Base-by-base conservation (phyloP, 1,140 invertebrate species). In the Brachystomella parvula region DNA sequence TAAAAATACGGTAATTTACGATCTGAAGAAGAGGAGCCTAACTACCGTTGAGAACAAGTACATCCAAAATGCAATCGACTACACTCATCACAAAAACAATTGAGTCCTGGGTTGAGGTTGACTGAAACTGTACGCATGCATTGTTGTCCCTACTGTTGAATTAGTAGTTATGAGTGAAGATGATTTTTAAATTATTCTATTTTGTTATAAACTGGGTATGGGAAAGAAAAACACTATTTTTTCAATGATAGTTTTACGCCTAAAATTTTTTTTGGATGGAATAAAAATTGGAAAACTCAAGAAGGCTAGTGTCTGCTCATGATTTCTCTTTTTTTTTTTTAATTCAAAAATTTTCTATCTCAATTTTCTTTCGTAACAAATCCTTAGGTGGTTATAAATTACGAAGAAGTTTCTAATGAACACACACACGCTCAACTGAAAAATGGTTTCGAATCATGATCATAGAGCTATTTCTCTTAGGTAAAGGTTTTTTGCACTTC, bases 401-500 rank as follows among this genome's bases (percentile, higher is more conserved):
- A 53, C 49, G 49, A 53, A 9, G 49, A 44, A 44, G 39, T 44
- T 44, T 53, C 24, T 24, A 53, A 53, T 53, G 49, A 53, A 53
- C 49, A 53, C 49, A 53, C 49, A 15, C 24, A 6, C 24, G 12
- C 24, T 12, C 39, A 12, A 9, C 39, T 9, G 39, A 44, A 44
- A 44, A 53, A 53, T 17, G 24, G 49, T 53, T 53, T 26, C 49
- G 3, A 53, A 53, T 53, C 24, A 24, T 24, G 12, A 53, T 24
- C 6, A n/a, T n/a, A n/a, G n/a, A n/a, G 12, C 49, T 53, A 53
- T n/a, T n/a, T n/a, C 6, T 53, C 49, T 53, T 53, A 53, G 49
- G 49, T 53, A 53, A n/a, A 44, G 21, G 24, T 53, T 53, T n/a
- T n/a, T 53, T 53, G 49, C 49, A 53, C 49, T 53, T 53, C 49